phyloP scores from a whole-genome alignment of 2,888 invertebrate species.

The Dryadula phaetusa region DNA sequence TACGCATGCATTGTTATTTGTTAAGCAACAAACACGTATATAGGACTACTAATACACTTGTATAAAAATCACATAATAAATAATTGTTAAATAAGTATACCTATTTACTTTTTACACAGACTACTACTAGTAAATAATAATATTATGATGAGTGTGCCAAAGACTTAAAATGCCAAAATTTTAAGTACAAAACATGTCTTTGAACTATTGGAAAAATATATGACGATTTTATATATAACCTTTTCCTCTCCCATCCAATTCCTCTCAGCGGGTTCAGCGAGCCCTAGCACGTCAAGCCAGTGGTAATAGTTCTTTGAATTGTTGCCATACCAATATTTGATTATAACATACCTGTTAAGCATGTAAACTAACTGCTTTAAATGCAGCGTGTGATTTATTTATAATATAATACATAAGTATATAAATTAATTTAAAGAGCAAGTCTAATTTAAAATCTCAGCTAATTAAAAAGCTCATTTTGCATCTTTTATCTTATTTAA shows the following conservation, averaged over 20 bases:
- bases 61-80: too few relatives aligned
- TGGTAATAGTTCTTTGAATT: slow-evolving; percentile 89
- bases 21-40: not conserved
- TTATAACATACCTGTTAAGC: slow-evolving; percentile 87
- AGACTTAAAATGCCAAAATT: too few relatives aligned
- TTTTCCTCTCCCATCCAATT: slow-evolving; percentile 88
- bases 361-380: not conserved
- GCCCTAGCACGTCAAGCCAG: slow-evolving; percentile 88
- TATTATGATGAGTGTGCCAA: too few relatives aligned
- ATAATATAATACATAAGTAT: not conserved
- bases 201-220: too few relatives aligned
- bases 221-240: slow-evolving; percentile 57
- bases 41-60: not conserved
- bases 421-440: too few relatives aligned
- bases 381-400: not conserved
- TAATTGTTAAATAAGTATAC: too few relatives aligned
- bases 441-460: too few relatives aligned
- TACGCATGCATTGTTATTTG: not conserved
- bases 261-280: slow-evolving; percentile 88
- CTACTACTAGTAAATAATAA: too few relatives aligned
- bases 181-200: too few relatives aligned
- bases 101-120: too few relatives aligned
- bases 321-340: slow-evolving; percentile 90
- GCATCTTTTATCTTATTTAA: too few relatives aligned
- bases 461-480: too few relatives aligned